phyloP scores from a whole-genome alignment of 2,888 invertebrate genomes.

The Leptinotarsa juncta region DNA sequence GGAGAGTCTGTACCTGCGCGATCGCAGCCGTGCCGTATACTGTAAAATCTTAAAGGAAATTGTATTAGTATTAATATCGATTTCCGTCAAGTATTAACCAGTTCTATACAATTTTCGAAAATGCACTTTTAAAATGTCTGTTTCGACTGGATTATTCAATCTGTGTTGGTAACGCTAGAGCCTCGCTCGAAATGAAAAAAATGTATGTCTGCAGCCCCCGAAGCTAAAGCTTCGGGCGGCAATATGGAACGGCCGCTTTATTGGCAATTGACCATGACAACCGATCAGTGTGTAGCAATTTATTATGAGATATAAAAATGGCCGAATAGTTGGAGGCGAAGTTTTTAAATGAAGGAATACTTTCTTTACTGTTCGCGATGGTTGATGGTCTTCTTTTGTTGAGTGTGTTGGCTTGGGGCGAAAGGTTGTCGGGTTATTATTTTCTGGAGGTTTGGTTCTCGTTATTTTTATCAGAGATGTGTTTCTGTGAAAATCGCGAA shows the following conservation, averaged over 20 bases:
- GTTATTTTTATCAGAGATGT: conserved; percentile 7
- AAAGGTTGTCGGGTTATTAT: conserved; percentile 23
- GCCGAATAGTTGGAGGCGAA: conserved; percentile 41
- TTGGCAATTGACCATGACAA: conserved; percentile 48
- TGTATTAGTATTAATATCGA: too few species aligned
- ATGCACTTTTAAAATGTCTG: too few species aligned
- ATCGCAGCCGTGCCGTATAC: too few species aligned
- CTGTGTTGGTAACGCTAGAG: conserved; percentile 6
- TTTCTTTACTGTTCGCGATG: conserved; percentile 44
- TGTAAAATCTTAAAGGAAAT: too few species aligned
- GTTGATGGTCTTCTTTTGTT: conserved; percentile 41
- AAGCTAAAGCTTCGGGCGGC: conserved; percentile 32
- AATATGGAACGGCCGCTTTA: conserved; percentile 42
- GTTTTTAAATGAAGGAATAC: conserved; percentile 39
- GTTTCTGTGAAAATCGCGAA: not conserved
- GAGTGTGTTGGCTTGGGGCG: conserved; percentile 12
- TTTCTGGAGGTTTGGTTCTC: conserved; percentile 1
- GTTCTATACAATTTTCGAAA: too few species aligned
- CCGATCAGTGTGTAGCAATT: conserved; percentile 41
- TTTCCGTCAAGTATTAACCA: too few species aligned
- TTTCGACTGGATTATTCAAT: not conserved
- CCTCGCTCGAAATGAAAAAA: conserved; percentile 31
- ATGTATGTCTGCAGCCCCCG: conserved; percentile 39
- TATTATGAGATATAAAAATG: conserved; percentile 45
- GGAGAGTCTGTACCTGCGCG: too few species aligned